Evolutionary conservation across 1,140 invertebrate genomes (phyloP).

Genomic region (Apis florea): DNA sequence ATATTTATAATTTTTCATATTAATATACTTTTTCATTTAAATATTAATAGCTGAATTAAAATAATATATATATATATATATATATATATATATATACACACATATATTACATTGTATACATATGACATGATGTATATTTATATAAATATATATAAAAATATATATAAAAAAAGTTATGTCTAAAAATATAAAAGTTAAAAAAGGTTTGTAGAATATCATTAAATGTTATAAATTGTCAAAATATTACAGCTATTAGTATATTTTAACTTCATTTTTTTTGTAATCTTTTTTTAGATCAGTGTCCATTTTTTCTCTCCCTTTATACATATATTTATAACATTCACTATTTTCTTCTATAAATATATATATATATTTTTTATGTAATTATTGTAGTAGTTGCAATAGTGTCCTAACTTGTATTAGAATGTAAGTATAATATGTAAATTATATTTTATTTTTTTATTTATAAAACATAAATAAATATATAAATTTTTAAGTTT

Average conservation of each 20-base stretch:
- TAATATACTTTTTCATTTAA: constrained; percentile 23
- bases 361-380: background rate
- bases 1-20: constrained; percentile 24
- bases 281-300: constrained; percentile 56
- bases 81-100: background rate
- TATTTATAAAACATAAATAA: background rate
- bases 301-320: constrained; percentile 64
- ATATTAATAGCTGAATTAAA: constrained; percentile 56
- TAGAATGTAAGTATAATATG: too few species aligned
- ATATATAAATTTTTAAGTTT: background rate
- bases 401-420: background rate
- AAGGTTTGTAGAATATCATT: background rate
- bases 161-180: too few species aligned
- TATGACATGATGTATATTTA: too few species aligned
- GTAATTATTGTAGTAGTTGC: background rate
- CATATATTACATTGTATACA: background rate
- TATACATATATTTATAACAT: background rate
- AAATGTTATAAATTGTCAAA: constrained; percentile 19
- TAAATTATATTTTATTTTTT: too few species aligned
- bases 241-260: constrained; percentile 32
- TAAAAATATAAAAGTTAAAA: too few species aligned
- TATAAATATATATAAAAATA: constrained; percentile 1
- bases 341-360: background rate
- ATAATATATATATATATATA: constrained; percentile 6
- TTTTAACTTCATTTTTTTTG: constrained; percentile 36